A percentile compares a stretch with the other conserved stretches of the same genome.
phyloP scores from a whole-genome alignment of 2,888 invertebrate species.

The Polylopha cassiicola region DNA sequence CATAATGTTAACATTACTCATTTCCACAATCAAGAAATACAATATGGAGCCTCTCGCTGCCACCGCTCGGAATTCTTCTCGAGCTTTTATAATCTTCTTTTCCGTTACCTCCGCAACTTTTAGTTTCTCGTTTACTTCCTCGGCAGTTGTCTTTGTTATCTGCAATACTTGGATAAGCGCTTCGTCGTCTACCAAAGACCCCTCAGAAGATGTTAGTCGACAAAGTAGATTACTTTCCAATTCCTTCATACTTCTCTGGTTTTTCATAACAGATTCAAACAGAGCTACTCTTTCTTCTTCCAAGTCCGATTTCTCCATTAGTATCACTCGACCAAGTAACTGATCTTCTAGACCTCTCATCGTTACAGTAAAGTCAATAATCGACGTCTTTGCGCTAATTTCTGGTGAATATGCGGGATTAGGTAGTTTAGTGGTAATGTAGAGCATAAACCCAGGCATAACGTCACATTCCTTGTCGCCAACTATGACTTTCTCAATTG shows the following conservation, averaged over 20 bases:
- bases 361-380: slow-evolving; percentile 98
- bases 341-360: slow-evolving; percentile 98
- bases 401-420: slow-evolving; percentile 98
- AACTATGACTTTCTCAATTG: slow-evolving; percentile 94
- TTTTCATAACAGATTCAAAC: slow-evolving; percentile 97
- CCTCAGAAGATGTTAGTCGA: slow-evolving; percentile 94
- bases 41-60: slow-evolving; percentile 95
- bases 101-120: slow-evolving; percentile 95
- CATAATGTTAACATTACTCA: slow-evolving; percentile 97
- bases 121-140: slow-evolving; percentile 96
- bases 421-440: slow-evolving; percentile 96
- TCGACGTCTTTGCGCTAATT: slow-evolving; percentile 96
- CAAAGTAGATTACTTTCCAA: slow-evolving; percentile 94
- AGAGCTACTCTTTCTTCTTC: slow-evolving; percentile 95
- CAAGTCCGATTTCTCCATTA: slow-evolving; percentile 97
- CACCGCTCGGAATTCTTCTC: slow-evolving; percentile 97
- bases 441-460: slow-evolving; percentile 95
- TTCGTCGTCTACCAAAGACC: slow-evolving; percentile 96
- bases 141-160: slow-evolving; percentile 91
- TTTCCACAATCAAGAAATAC: slow-evolving; percentile 97
- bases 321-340: slow-evolving; percentile 92
- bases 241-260: slow-evolving; percentile 97
- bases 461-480: slow-evolving; percentile 98
- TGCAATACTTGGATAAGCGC: slow-evolving; percentile 93
- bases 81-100: slow-evolving; percentile 93